These are phyloP conservation scores for Bombus impatiens DNA, from an alignment of 1,140 invertebrate species.

Conservation along the genomic window DNA sequence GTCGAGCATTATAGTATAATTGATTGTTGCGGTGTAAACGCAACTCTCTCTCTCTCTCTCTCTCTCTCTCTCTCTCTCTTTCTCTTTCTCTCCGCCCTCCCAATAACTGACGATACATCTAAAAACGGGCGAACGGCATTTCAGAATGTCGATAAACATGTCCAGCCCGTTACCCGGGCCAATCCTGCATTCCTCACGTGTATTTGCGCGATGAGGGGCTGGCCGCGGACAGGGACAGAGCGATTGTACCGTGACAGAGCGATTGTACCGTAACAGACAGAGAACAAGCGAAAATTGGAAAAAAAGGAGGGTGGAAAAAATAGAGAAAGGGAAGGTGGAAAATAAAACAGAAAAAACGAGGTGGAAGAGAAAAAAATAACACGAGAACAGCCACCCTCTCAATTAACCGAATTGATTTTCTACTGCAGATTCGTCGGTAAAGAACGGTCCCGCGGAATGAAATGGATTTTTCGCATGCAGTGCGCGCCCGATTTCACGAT, in stretches of 20 bases:
- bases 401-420: slow-evolving; percentile 77
- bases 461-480: slow-evolving; percentile 61
- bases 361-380: slow-evolving; percentile 21
- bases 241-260: slow-evolving; percentile 10
- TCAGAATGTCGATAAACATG: slow-evolving; percentile 76
- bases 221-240: background rate
- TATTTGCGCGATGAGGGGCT: slow-evolving; percentile 66
- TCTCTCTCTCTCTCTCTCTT: background rate
- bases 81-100: background rate
- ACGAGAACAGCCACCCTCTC: slow-evolving; percentile 63
- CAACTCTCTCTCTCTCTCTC: background rate
- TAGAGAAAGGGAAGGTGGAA: no score
- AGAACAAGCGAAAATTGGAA: slow-evolving; percentile 12
- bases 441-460: slow-evolving; percentile 49
- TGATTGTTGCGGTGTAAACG: slow-evolving; percentile 68
- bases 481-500: slow-evolving; percentile 19
- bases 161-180: slow-evolving; percentile 67
- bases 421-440: slow-evolving; percentile 62
- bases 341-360: background rate
- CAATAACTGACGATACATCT: slow-evolving; percentile 56
- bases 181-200: slow-evolving; percentile 71
- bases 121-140: slow-evolving; percentile 65
- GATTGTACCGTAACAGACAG: slow-evolving; percentile 21
- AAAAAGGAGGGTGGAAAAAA: background rate
- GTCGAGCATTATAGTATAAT: slow-evolving; percentile 58